Conservation (phyloP, 2,888 invertebrate species). For the Microplitis deprimator region DNA sequence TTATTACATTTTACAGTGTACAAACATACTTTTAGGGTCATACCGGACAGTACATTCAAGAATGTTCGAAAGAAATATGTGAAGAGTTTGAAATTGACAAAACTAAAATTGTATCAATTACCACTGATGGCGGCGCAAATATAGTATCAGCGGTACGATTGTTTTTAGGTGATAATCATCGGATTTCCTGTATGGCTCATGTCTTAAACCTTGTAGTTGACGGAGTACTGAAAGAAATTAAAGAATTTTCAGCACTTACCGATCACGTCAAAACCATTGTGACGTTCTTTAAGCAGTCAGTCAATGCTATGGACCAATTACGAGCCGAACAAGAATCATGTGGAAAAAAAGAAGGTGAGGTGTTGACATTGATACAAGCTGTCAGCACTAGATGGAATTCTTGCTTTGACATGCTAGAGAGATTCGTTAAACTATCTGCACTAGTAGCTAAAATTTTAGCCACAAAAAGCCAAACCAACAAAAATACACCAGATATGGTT, state of each 20-base stretch:
- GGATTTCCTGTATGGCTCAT: not conserved
- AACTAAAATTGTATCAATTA: not conserved
- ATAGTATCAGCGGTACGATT: not conserved
- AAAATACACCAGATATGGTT: not conserved
- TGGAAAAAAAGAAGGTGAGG: too few relatives aligned
- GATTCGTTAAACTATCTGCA: not conserved
- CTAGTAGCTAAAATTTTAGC: not conserved
- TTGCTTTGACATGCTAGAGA: not conserved
- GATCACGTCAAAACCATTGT: too few relatives aligned
- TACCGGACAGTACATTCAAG: not conserved
- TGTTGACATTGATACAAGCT: too few relatives aligned
- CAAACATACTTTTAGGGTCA: not conserved
- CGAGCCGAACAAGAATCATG: too few relatives aligned
- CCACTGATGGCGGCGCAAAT: constrained; percentile 2
- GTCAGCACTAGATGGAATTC: too few relatives aligned
- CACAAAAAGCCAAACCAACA: not conserved
- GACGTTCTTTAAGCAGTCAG: too few relatives aligned
- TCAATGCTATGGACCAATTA: too few relatives aligned
- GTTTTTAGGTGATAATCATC: not conserved
- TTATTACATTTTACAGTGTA: too few relatives aligned
- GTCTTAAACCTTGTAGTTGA: not conserved
- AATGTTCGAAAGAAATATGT: not conserved
- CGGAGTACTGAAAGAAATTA: not conserved
- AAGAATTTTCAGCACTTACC: too few relatives aligned
- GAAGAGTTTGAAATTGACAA: not conserved